Percentiles rank a stretch among this genome's conserved stretches.
These are phyloP conservation scores for Aradophagus sp. DNA, from an alignment of 1,140 invertebrate genomes.

Conservation along the genomic window DNA sequence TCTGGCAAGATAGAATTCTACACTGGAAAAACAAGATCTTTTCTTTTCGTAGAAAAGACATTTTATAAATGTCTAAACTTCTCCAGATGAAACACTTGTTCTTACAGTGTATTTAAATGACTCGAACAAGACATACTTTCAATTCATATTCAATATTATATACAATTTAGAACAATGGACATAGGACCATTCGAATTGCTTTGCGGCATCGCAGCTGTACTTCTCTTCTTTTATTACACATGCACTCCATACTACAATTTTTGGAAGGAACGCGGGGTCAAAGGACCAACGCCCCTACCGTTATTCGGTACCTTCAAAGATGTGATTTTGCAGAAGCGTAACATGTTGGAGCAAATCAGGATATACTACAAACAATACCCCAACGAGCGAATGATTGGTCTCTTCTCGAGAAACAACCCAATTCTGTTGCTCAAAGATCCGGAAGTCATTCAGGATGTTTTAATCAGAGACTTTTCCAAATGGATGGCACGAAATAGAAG, in stretches of 20 bases:
- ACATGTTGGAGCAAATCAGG: conserved; percentile 21
- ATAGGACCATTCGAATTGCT: neutral
- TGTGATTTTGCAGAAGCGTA: conserved; percentile 9
- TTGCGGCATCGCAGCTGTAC: neutral
- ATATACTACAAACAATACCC: conserved; percentile 48
- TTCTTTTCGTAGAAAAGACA: too few relatives aligned
- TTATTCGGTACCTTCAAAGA: conserved; percentile 60
- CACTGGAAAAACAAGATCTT: too few relatives aligned
- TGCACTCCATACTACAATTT: conserved; percentile 8
- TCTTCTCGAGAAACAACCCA: conserved; percentile 57
- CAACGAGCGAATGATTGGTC: conserved; percentile 52
- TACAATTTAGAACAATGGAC: neutral
- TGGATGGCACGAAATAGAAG: conserved; percentile 60
- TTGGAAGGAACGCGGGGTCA: conserved; percentile 44
- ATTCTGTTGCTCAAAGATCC: conserved; percentile 69
- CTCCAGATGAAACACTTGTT: too few relatives aligned
- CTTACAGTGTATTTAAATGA: too few relatives aligned
- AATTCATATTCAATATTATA: too few relatives aligned
- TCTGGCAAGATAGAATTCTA: too few relatives aligned
- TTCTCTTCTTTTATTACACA: neutral
- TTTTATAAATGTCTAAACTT: too few relatives aligned
- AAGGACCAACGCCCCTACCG: conserved; percentile 40
- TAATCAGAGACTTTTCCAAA: conserved; percentile 61
- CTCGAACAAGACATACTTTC: too few relatives aligned
- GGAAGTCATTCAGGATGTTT: conserved; percentile 65